Percentiles rank a stretch among this genome's conserved stretches.
phyloP scores from a whole-genome alignment of 2,113 vertebrate genomes.

The Tringa solitaria region DNA sequence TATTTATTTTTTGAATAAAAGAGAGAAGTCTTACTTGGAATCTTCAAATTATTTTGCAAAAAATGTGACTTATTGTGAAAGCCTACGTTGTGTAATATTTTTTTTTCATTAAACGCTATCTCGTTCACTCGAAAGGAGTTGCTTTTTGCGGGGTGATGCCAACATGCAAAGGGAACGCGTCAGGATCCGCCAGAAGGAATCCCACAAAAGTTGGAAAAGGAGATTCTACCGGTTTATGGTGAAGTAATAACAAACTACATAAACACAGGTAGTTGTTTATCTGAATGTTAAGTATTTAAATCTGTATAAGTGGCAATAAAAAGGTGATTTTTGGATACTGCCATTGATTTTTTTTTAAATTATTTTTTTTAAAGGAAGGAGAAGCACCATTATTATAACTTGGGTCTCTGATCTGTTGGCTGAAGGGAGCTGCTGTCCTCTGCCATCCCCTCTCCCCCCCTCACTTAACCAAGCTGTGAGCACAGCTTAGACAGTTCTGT shows the following conservation, averaged over 20 bases:
- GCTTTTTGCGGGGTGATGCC: not conserved
- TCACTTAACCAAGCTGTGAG: not conserved
- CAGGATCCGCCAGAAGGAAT: not conserved
- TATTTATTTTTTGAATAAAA: conserved; percentile 89
- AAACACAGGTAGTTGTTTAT: not conserved
- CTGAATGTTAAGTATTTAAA: conserved; percentile 8
- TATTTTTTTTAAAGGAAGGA: not conserved
- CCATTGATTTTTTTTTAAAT: not conserved
- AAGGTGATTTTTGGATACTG: not conserved
- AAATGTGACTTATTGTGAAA: not conserved
- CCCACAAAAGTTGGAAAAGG: not conserved
- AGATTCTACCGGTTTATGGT: not conserved
- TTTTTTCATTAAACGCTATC: conserved; percentile 8
- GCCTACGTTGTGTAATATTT: not conserved
- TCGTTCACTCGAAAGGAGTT: not conserved
- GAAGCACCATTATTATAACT: not conserved
- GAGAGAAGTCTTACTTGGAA: conserved; percentile 67
- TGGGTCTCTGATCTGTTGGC: not conserved
- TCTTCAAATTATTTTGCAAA: conserved; percentile 49
- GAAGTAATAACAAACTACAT: not conserved
- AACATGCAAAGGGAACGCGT: not conserved
- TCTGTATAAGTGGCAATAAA: conserved; percentile 26
- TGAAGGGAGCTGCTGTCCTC: not conserved
- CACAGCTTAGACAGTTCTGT: not conserved
- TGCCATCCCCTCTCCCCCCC: not conserved